Percentiles rank a stretch among this genome's conserved stretches.
Conservation (phyloP, 2,113 vertebrate species). For the Gymnarchus niloticus region DNA sequence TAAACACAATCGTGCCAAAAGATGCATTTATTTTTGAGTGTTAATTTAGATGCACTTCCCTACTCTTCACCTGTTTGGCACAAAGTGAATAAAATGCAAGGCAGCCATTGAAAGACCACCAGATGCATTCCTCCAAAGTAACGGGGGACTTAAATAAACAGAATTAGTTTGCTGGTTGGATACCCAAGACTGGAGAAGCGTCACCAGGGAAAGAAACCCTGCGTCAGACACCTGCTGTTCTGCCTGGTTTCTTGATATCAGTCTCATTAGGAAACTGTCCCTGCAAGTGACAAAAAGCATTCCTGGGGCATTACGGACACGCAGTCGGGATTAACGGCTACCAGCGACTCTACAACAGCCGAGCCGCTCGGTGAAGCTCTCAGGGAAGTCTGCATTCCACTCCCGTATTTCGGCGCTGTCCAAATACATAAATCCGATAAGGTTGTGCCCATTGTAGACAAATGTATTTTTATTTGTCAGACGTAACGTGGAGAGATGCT, state of each 20-base stretch:
- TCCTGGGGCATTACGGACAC: slow-evolving; percentile 16
- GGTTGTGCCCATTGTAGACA: slow-evolving; percentile 25
- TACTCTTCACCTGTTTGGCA: background rate
- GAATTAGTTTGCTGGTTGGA: background rate
- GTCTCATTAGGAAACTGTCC: slow-evolving; percentile 18
- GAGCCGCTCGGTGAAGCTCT: slow-evolving; percentile 14
- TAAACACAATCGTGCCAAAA: background rate
- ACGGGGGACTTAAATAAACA: slow-evolving; percentile 11
- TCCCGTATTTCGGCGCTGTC: slow-evolving; percentile 2
- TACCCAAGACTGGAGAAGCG: background rate
- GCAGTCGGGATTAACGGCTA: slow-evolving; percentile 31
- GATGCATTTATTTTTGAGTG: background rate
- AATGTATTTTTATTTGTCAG: slow-evolving; percentile 25
- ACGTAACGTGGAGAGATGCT: slow-evolving; percentile 36
- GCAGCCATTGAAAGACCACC: background rate
- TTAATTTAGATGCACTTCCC: background rate
- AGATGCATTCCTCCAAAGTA: background rate
- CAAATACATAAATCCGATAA: slow-evolving; percentile 33
- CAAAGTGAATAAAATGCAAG: background rate
- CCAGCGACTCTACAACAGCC: slow-evolving; percentile 5
- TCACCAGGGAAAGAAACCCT: background rate
- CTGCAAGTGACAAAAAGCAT: slow-evolving; percentile 24
- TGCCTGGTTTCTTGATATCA: background rate
- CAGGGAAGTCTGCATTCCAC: slow-evolving; percentile 5
- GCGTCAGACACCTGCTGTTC: background rate